A percentile compares a stretch with the other conserved stretches of the same genome.
phyloP scores from a whole-genome alignment of 2,888 invertebrate species.

The Andrena haemorrhoa region DNA sequence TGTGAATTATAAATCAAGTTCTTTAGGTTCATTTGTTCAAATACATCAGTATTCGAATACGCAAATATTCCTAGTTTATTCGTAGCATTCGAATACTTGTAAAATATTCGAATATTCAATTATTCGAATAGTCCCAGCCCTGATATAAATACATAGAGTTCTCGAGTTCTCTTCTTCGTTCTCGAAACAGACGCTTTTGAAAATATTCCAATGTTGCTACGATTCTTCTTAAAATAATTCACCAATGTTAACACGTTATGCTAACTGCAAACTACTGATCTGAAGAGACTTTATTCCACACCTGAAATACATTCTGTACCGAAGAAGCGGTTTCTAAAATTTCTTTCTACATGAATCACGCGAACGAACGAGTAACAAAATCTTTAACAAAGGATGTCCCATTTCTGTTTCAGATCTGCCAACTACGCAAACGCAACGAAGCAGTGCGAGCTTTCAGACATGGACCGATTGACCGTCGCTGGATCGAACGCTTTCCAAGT shows the following conservation, averaged over 20 bases:
- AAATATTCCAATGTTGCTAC: background rate
- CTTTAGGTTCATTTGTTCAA: too few relatives aligned
- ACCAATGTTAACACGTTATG: too few relatives aligned
- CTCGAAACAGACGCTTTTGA: background rate
- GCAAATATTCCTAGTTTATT: too few relatives aligned
- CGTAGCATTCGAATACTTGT: too few relatives aligned
- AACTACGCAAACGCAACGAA: slow-evolving; percentile 95
- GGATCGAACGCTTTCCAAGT: slow-evolving; percentile 92
- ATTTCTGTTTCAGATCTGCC: slow-evolving; percentile 90
- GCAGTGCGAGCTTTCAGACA: slow-evolving; percentile 94
- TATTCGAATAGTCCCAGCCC: too few relatives aligned
- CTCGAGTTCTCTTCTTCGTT: too few relatives aligned
- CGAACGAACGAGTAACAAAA: background rate
- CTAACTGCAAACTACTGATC: background rate
- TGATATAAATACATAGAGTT: too few relatives aligned
- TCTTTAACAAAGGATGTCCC: background rate
- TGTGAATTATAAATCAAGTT: too few relatives aligned
- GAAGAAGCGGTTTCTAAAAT: background rate
- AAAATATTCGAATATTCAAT: too few relatives aligned
- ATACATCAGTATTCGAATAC: too few relatives aligned
- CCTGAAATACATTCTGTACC: too few relatives aligned
- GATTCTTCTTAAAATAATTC: too few relatives aligned
- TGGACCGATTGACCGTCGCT: slow-evolving; percentile 95
- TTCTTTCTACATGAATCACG: background rate
- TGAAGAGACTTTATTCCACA: background rate